These are phyloP conservation scores for Pherbina coryleti DNA, from an alignment of 2,888 invertebrate species.

Conservation along the genomic window DNA sequence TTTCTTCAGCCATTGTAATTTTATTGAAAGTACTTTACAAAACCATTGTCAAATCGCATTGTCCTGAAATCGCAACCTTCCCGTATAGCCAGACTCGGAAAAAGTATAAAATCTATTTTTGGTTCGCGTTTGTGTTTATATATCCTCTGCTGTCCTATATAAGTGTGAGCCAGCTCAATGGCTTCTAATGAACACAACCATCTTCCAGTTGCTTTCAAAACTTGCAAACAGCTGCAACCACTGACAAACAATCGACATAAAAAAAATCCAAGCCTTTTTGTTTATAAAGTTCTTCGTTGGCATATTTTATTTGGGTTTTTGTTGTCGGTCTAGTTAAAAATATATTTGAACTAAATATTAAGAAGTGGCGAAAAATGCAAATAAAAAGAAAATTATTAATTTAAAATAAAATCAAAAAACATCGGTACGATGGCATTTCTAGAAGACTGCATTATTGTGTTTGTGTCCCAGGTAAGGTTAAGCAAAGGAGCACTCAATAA, in stretches of 20 bases:
- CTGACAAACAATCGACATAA: neutral
- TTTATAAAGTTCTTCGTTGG: slow-evolving; percentile 14
- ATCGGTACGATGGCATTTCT: slow-evolving; percentile 79
- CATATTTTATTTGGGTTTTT: neutral
- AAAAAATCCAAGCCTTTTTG: neutral
- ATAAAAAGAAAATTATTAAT: neutral
- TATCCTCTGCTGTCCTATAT: too few species aligned
- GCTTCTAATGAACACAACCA: neutral
- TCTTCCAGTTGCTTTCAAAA: slow-evolving; percentile 11
- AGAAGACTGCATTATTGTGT: slow-evolving; percentile 85
- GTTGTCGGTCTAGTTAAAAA: neutral
- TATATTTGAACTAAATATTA: neutral
- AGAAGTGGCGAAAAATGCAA: slow-evolving; percentile 16
- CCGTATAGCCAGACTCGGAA: too few species aligned
- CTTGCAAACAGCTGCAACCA: slow-evolving; percentile 18
- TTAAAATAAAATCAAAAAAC: neutral
- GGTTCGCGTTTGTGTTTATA: too few species aligned
- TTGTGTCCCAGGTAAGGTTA: slow-evolving; percentile 80
- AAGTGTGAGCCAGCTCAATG: too few species aligned
- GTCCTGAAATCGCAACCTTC: too few species aligned
- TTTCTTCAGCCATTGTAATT: too few species aligned
- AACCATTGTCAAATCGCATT: too few species aligned
- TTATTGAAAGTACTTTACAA: too few species aligned
- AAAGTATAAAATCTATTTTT: too few species aligned
- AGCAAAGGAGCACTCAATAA: neutral